Conservation (phyloP, 2,113 vertebrate species). For the Dicaeum eximium region DNA sequence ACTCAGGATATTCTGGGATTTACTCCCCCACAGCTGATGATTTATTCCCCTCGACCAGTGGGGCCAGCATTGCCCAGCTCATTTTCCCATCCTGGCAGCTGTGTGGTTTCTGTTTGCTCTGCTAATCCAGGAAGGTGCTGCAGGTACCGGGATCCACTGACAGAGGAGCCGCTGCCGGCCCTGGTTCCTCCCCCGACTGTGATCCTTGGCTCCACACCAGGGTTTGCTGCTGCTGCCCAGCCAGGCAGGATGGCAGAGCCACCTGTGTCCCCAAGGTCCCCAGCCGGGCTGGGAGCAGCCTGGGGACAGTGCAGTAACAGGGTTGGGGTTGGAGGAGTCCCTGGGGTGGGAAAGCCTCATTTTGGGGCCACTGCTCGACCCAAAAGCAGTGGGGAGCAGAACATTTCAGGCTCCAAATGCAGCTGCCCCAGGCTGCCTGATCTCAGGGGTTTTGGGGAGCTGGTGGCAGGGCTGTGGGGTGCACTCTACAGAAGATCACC, state of each 20-base stretch:
- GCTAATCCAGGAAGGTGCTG: not conserved
- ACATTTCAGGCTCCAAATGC: not conserved
- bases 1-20: not conserved
- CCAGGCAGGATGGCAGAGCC: not conserved
- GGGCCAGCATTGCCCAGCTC: not conserved
- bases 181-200: not conserved
- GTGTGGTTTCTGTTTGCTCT: not conserved
- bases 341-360: fast-evolving
- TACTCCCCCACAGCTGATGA: fast-evolving
- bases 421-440: not conserved
- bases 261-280: not conserved
- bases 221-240: not conserved
- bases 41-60: not conserved
- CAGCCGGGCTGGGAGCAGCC: not conserved
- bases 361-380: not conserved
- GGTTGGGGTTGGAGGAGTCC: too few species aligned
- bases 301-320: not conserved
- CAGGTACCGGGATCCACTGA: not conserved
- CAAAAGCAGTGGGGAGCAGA: not conserved
- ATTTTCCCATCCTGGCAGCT: not conserved
- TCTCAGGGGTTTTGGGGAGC: not conserved
- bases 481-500: too few species aligned
- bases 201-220: not conserved
- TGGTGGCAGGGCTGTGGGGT: not conserved
- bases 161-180: not conserved